phyloP scores from a whole-genome alignment of 2,888 invertebrate genomes.

The Eilema sororculum region DNA sequence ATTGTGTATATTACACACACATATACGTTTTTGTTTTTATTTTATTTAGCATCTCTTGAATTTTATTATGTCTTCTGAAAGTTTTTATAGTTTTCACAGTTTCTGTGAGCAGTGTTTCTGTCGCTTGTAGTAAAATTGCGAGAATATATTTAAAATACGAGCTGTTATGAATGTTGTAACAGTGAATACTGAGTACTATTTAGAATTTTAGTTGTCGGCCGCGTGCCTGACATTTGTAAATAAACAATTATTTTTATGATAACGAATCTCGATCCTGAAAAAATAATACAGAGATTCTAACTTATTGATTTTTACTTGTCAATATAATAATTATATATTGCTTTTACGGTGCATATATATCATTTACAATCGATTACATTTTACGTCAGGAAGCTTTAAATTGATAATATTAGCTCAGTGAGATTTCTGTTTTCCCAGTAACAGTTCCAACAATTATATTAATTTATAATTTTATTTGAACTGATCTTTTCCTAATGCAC shows the following conservation, averaged over 20 bases:
- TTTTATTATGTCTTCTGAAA: slow-evolving; percentile 38
- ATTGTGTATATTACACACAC: slow-evolving; percentile 21
- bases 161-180: slow-evolving; percentile 40
- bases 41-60: slow-evolving; percentile 29
- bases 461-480: slow-evolving; percentile 51
- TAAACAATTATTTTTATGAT: slow-evolving; percentile 48
- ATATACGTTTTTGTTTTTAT: slow-evolving; percentile 29
- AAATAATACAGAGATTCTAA: slow-evolving; percentile 57
- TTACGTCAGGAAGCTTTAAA: slow-evolving; percentile 63
- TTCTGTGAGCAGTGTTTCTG: slow-evolving; percentile 48
- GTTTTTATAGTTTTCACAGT: slow-evolving; percentile 56
- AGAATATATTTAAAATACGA: slow-evolving; percentile 47
- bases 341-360: slow-evolving; percentile 47
- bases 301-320: slow-evolving; percentile 53
- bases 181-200: slow-evolving; percentile 47
- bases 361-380: slow-evolving; percentile 43
- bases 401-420: slow-evolving; percentile 68
- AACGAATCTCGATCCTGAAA: slow-evolving; percentile 58
- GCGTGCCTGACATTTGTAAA: slow-evolving; percentile 59
- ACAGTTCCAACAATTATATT: slow-evolving; percentile 53
- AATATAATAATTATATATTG: slow-evolving; percentile 41
- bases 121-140: slow-evolving; percentile 54
- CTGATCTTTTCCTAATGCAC: slow-evolving; percentile 46
- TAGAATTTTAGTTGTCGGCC: slow-evolving; percentile 53
- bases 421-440: slow-evolving; percentile 63